These are phyloP conservation scores for Coregonus ussuriensis DNA, from an alignment of 2,797 vertebrate species.

Conservation along the genomic window DNA sequence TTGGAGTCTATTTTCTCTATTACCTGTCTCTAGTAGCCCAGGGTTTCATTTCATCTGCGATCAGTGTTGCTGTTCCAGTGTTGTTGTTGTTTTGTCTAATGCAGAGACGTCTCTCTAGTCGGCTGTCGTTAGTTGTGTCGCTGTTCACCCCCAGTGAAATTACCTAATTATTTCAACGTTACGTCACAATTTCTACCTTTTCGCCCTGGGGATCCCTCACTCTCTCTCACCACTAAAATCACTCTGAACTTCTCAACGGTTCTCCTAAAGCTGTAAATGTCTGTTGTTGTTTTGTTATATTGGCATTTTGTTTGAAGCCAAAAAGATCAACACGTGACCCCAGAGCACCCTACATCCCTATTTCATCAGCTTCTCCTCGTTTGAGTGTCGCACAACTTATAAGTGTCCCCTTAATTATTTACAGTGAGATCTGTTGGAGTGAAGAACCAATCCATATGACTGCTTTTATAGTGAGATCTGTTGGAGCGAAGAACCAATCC, in stretches of 20 bases:
- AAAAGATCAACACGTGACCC: conserved; percentile 12
- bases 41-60: neutral
- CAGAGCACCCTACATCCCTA: neutral
- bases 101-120: conserved; percentile 13
- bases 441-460: too few relatives aligned
- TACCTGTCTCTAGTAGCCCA: neutral
- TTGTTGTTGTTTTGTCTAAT: conserved; percentile 6
- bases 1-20: neutral
- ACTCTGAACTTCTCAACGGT: neutral
- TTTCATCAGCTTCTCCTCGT: neutral
- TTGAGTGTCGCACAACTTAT: neutral
- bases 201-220: conserved; percentile 21
- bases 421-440: neutral
- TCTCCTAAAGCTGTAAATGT: neutral
- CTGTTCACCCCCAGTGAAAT: conserved; percentile 8
- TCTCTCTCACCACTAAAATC: conserved; percentile 59
- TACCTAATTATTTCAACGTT: conserved; percentile 63
- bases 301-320: neutral
- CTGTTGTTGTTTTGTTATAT: neutral
- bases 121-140: conserved; percentile 14
- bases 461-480: neutral
- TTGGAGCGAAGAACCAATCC: too few relatives aligned
- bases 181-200: conserved; percentile 64
- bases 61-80: neutral
- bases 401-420: neutral